Conservation (phyloP, 2,888 invertebrate genomes). For the Eubasilissa splendida region DNA sequence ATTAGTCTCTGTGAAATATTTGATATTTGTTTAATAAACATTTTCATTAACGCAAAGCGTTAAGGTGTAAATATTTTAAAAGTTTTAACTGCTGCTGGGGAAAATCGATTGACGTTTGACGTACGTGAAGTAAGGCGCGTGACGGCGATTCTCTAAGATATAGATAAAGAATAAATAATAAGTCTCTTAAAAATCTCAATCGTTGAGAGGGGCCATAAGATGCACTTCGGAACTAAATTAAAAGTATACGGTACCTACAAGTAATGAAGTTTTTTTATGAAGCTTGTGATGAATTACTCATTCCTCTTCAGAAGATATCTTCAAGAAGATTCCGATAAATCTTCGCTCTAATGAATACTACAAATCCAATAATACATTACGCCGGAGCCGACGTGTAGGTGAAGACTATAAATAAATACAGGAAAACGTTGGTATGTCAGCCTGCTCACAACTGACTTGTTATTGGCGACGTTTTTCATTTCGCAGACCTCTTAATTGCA, state of each 20-base stretch:
- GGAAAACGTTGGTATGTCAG: background rate
- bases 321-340: conserved; percentile 19
- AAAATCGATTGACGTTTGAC: too few species aligned
- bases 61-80: too few species aligned
- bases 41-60: too few species aligned
- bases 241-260: background rate
- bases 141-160: too few species aligned
- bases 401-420: background rate
- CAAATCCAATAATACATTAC: background rate
- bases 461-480: background rate
- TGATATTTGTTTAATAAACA: too few species aligned
- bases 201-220: background rate
- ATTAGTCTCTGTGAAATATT: too few species aligned
- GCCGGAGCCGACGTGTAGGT: background rate
- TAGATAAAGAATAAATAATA: too few species aligned
- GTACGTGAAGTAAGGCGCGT: too few species aligned
- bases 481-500: background rate
- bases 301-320: background rate
- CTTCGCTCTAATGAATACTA: background rate
- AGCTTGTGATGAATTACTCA: background rate
- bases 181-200: too few species aligned
- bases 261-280: background rate
- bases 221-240: background rate
- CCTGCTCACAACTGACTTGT: background rate
- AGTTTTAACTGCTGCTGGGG: too few species aligned